Evolutionary conservation across 2,797 vertebrate genomes (phyloP).

Genomic region (Anolis apletophallus): DNA sequence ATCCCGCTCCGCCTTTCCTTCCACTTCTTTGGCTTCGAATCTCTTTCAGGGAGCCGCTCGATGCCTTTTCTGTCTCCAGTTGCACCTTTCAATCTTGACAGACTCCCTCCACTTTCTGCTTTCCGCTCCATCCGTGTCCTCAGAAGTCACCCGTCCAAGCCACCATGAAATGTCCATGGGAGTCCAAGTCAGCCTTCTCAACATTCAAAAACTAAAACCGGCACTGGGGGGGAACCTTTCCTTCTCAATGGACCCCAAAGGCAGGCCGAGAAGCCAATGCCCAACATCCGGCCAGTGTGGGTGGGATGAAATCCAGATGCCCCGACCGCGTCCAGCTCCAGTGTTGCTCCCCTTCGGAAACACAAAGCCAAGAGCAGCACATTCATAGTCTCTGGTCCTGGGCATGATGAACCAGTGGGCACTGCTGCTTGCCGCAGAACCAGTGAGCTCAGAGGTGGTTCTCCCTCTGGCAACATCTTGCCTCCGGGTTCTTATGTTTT

Average conservation of each 20-base stretch:
- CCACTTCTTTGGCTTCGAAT: slow-evolving; percentile 35
- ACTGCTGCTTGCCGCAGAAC: slow-evolving; percentile 45
- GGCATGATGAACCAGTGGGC: slow-evolving; percentile 58
- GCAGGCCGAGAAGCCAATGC: slow-evolving; percentile 54
- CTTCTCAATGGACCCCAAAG: slow-evolving; percentile 31
- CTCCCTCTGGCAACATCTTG: slow-evolving; percentile 27
- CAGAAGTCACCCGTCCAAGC: slow-evolving; percentile 45
- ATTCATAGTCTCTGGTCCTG: slow-evolving; percentile 68
- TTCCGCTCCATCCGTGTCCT: slow-evolving; percentile 29
- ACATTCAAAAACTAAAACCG: slow-evolving; percentile 38
- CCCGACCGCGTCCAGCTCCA: slow-evolving; percentile 54
- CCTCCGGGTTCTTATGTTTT: slow-evolving; percentile 81
- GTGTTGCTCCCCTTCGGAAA: slow-evolving; percentile 64
- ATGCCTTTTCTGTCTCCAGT: slow-evolving; percentile 56
- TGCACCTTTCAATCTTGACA: slow-evolving; percentile 57
- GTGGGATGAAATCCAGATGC: slow-evolving; percentile 53
- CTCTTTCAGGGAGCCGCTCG: not conserved
- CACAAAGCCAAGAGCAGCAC: slow-evolving; percentile 73
- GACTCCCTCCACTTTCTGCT: slow-evolving; percentile 18
- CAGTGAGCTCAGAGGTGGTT: slow-evolving; percentile 48
- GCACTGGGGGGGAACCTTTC: slow-evolving; percentile 25
- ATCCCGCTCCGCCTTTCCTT: not conserved
- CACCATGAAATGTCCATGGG: slow-evolving; percentile 49
- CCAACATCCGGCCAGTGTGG: slow-evolving; percentile 33
- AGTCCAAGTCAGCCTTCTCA: slow-evolving; percentile 34